A percentile compares a stretch with the other conserved stretches of the same genome.
Evolutionary conservation across 2,113 vertebrate species (phyloP).

Genomic region (Vidua chalybeata): DNA sequence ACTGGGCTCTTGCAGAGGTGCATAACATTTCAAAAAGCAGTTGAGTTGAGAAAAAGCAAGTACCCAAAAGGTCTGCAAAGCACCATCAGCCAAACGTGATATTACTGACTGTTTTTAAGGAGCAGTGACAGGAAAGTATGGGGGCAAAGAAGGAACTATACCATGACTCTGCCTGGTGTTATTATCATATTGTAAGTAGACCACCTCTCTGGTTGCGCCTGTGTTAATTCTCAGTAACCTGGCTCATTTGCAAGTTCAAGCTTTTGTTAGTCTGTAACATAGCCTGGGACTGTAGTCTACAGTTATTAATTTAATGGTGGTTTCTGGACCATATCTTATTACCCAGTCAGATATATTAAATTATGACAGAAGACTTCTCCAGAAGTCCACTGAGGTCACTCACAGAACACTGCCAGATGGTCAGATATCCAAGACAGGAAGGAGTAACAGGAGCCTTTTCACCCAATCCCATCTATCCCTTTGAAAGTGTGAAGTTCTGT

Average conservation of each 20-base stretch:
- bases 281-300: not conserved
- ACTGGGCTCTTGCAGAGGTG: not conserved
- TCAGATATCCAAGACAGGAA: not conserved
- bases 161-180: not conserved
- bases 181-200: not conserved
- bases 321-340: not conserved
- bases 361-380: conserved; percentile 6
- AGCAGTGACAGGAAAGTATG: not conserved
- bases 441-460: not conserved
- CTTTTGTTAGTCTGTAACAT: not conserved
- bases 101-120: not conserved
- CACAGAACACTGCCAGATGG: not conserved
- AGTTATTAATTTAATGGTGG: not conserved
- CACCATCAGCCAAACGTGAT: not conserved
- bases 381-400: not conserved
- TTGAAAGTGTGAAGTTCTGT: not conserved
- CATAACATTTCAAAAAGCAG: not conserved
- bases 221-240: not conserved
- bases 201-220: not conserved
- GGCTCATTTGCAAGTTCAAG: not conserved
- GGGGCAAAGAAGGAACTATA: not conserved
- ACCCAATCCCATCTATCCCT: not conserved
- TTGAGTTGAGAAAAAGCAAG: not conserved
- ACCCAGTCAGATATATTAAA: not conserved
- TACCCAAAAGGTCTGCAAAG: not conserved